Evolutionary conservation across 1,140 invertebrate genomes (phyloP).

Genomic region (Drosophila nigromelanica): DNA sequence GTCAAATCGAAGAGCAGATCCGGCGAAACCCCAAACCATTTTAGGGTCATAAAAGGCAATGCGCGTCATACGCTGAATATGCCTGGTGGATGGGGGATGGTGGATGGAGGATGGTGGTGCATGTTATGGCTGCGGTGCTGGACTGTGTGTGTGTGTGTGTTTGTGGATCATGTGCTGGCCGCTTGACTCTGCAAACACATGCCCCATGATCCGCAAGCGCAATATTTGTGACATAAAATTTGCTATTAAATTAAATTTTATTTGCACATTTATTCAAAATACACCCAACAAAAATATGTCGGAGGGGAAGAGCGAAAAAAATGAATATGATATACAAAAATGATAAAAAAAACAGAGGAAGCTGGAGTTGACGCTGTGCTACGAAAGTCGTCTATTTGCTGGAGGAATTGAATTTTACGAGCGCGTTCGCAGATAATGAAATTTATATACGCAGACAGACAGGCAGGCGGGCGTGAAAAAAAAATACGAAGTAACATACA

Average conservation of each 20-base stretch:
- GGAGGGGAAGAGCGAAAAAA: constrained; percentile 1
- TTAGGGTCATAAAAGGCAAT: constrained; percentile 67
- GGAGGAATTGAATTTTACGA: constrained; percentile 62
- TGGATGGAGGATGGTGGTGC: background rate
- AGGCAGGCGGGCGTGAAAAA: background rate
- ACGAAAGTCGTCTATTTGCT: constrained; percentile 62
- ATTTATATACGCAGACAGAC: constrained; percentile 54
- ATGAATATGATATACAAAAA: background rate
- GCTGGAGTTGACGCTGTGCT: constrained; percentile 27
- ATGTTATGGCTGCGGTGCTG: background rate
- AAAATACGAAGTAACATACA: constrained; percentile 31
- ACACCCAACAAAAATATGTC: constrained; percentile 36
- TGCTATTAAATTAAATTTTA: constrained; percentile 79
- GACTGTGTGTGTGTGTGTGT: background rate
- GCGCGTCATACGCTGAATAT: background rate
- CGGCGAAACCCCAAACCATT: constrained; percentile 41
- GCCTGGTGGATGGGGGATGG: no score
- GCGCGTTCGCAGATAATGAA: constrained; percentile 79
- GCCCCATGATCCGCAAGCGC: constrained; percentile 24
- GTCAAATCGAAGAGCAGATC: constrained; percentile 42
- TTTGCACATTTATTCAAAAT: constrained; percentile 79
- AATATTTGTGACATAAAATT: constrained; percentile 78
- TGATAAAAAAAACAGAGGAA: background rate
- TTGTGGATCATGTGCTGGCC: background rate
- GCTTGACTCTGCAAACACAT: no score